Base-by-base conservation (phyloP, 2,888 invertebrate genomes). In the Hipparchia sbordonii region DNA sequence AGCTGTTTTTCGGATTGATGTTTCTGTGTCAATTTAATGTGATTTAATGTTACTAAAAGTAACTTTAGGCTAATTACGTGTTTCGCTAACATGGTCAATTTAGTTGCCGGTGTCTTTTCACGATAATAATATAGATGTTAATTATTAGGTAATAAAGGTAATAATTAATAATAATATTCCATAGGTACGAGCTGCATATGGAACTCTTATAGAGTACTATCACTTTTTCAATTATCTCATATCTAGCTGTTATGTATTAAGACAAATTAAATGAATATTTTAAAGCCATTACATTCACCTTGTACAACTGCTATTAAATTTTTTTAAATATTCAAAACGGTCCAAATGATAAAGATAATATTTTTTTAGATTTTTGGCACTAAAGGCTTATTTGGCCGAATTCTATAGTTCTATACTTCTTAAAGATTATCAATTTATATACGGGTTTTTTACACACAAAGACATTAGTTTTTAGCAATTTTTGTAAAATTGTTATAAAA, bases 301-400 rank as follows among this genome's bases (percentile, higher is more conserved):
- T 8, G 48, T 48, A 48, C 2, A 61, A 45, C 45, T 48, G 13
- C 8, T 51, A n/a, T 46, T 51, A 10, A 1, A 48, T n/a, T 4
- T 48, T 56, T 33, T 59, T 48, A 65, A 12, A 48, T n/a, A 60
- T 33, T 68, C 60, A 51, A 67, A 67, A 46, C 51, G 74, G 74
- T 74, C 74, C 74, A 72, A 74, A 74, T 60, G 13, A 63, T 46
- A 57, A 48, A 4, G 60, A 23, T 13, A 13, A 60, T 74, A 72
- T 70, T 70, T 70, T 74, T 63, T 72, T 65, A 72, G 7, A 70
- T 54, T 67, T 74, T 72, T 54, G 54, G 67, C 61, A 73, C 59
- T 68, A 52, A 52, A 54, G 75, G 75, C 75, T 73, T 73, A 71
- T 75, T 75, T 62, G 75, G 75, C 75, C 75, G 52, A 46, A 39